Conservation (phyloP, 2,888 invertebrate genomes). For the Phaedon cochleariae region DNA sequence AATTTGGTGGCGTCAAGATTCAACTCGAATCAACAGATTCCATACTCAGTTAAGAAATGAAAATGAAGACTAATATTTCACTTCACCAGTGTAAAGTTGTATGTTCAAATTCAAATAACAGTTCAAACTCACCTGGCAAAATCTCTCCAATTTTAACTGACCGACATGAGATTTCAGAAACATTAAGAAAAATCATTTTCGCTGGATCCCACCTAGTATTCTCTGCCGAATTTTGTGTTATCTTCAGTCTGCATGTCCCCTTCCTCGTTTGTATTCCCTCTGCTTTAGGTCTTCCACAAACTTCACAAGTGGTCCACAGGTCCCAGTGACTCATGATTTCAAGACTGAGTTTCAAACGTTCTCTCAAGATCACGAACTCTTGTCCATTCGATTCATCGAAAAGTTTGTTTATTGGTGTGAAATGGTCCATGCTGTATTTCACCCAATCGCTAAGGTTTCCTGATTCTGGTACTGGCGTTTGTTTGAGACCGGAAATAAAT, state of each 20-base stretch:
- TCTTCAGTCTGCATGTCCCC: conserved; percentile 65
- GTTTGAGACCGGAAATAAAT: neutral
- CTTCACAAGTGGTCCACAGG: conserved; percentile 66
- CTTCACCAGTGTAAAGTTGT: too few relatives aligned
- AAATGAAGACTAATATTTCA: too few relatives aligned
- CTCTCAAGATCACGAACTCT: conserved; percentile 61
- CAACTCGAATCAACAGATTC: too few relatives aligned
- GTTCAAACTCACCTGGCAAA: conserved; percentile 56
- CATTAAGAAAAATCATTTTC: conserved; percentile 26
- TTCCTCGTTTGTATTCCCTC: conserved; percentile 60
- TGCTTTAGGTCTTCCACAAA: conserved; percentile 59
- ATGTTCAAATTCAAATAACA: too few relatives aligned
- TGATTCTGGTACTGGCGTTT: conserved; percentile 47
- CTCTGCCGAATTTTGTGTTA: conserved; percentile 30
- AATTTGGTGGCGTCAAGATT: too few relatives aligned
- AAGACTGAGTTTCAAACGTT: conserved; percentile 59
- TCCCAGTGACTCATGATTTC: conserved; percentile 66
- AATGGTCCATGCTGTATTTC: conserved; percentile 62
- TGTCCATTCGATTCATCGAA: conserved; percentile 60
- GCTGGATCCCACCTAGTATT: conserved; percentile 8
- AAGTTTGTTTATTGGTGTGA: conserved; percentile 62
- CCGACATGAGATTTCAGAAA: conserved; percentile 59
- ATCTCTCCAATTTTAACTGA: conserved; percentile 60
- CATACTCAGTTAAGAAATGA: too few relatives aligned
- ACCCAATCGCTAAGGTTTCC: conserved; percentile 65